Conservation (phyloP, 37 sponge, comb jelly and placozoan genomes). For the Corticium candelabrum region DNA sequence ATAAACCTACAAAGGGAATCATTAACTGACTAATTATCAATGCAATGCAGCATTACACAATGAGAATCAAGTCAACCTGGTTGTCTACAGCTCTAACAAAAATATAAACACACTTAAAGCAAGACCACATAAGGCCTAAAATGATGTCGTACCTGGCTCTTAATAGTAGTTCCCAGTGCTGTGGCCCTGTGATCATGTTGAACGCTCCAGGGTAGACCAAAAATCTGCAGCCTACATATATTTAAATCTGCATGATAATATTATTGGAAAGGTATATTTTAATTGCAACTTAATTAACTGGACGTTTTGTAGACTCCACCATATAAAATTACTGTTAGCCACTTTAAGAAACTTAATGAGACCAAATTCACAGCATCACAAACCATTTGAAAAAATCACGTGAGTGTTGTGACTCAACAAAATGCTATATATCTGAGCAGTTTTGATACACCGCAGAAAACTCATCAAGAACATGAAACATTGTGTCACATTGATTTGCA, state of each 20-base stretch:
- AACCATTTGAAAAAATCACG: too few relatives aligned
- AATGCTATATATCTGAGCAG: too few relatives aligned
- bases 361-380: too few relatives aligned
- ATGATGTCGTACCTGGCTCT: constrained; percentile 25
- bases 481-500: too few relatives aligned
- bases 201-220: constrained; percentile 87
- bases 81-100: neutral
- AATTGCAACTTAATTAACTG: neutral
- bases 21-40: neutral
- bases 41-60: neutral
- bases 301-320: too few relatives aligned
- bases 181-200: constrained; percentile 95
- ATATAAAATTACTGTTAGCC: too few relatives aligned
- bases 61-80: neutral
- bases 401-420: too few relatives aligned
- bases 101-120: constrained; percentile 16
- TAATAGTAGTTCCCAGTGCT: constrained; percentile 86
- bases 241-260: neutral
- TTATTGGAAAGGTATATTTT: neutral
- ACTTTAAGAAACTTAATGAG: too few relatives aligned
- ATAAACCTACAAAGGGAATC: constrained; percentile 20
- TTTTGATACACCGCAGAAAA: too few relatives aligned
- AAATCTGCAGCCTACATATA: constrained; percentile 54
- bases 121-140: neutral
- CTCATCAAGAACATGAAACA: too few relatives aligned